Percentiles rank a stretch among this genome's conserved stretches.
Evolutionary conservation across 1,140 invertebrate species (phyloP).

Genomic region (Meloidogyne chitwoodi): DNA sequence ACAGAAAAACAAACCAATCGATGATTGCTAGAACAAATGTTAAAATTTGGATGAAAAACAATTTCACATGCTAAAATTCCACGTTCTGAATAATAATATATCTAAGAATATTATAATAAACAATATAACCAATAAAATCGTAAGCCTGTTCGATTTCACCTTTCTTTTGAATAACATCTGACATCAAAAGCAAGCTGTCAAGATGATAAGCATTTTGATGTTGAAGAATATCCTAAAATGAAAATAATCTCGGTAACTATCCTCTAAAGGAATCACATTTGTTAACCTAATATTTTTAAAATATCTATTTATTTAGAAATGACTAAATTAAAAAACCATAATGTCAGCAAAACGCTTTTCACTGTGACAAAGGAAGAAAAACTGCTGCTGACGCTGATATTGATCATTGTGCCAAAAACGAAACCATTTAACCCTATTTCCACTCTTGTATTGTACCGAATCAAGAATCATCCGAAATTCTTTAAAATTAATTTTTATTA

Average conservation of each 20-base stretch:
- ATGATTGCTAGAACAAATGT: slow-evolving; percentile 32
- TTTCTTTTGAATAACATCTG: slow-evolving; percentile 33
- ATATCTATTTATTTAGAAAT: neutral
- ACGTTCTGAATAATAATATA: slow-evolving; percentile 38
- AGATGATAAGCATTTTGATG: slow-evolving; percentile 41
- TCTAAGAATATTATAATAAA: slow-evolving; percentile 13
- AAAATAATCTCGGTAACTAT: neutral
- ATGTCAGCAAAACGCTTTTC: slow-evolving; percentile 27
- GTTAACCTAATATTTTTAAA: slow-evolving; percentile 9
- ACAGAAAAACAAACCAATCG: slow-evolving; percentile 18
- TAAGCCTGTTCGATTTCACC: slow-evolving; percentile 31
- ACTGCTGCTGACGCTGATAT: slow-evolving; percentile 31
- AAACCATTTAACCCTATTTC: slow-evolving; percentile 24
- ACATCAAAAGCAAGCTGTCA: slow-evolving; percentile 35
- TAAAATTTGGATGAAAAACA: slow-evolving; percentile 30
- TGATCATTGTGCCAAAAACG: slow-evolving; percentile 23
- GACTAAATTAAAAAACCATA: slow-evolving; percentile 14
- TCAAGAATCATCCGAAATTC: neutral
- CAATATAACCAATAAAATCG: slow-evolving; percentile 34
- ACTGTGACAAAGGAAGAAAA: slow-evolving; percentile 28
- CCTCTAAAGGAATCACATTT: too few species aligned
- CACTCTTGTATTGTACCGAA: neutral
- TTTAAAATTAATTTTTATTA: neutral
- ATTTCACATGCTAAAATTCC: slow-evolving; percentile 41
- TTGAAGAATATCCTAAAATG: slow-evolving; percentile 30